phyloP scores from a whole-genome alignment of 1,140 invertebrate genomes.

The Stegodyphus dumicola region DNA sequence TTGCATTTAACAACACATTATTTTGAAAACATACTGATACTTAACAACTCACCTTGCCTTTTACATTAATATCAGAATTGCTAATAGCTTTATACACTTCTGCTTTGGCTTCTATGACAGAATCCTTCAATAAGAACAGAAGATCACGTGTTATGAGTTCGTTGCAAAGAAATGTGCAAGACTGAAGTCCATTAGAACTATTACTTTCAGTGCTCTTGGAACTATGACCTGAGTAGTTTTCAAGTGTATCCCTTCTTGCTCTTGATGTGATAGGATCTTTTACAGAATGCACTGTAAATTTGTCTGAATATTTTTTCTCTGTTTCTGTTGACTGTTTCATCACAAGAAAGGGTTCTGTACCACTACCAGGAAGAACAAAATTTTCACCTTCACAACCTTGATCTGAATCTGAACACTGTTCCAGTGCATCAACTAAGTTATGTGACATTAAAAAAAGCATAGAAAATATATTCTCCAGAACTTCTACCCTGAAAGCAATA shows the following conservation, averaged over 20 bases:
- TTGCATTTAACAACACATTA: too few relatives aligned
- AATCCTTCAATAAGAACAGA: slow-evolving; percentile 34
- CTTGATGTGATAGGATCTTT: slow-evolving; percentile 8
- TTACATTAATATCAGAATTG: not conserved
- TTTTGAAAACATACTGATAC: too few relatives aligned
- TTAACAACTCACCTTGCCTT: too few relatives aligned
- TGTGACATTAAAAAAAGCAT: slow-evolving; percentile 68
- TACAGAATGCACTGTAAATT: slow-evolving; percentile 23
- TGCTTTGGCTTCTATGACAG: slow-evolving; percentile 33
- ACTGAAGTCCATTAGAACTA: slow-evolving; percentile 24
- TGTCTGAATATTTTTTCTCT: not conserved
- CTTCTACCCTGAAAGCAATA: slow-evolving; percentile 68
- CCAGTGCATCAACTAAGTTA: slow-evolving; percentile 65
- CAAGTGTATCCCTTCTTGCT: not conserved
- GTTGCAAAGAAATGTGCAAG: slow-evolving; percentile 50
- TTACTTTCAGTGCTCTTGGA: slow-evolving; percentile 44
- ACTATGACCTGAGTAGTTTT: slow-evolving; percentile 10
- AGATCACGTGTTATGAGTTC: slow-evolving; percentile 48
- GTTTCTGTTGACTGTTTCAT: slow-evolving; percentile 19
- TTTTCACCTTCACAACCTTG: slow-evolving; percentile 32
- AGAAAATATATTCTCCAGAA: slow-evolving; percentile 70
- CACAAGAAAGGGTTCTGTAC: not conserved
- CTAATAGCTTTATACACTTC: slow-evolving; percentile 37
- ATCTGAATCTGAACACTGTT: slow-evolving; percentile 26
- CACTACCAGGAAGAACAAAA: not conserved